phyloP scores from a whole-genome alignment of 2,113 vertebrate species.

The Pterocles burchelli region DNA sequence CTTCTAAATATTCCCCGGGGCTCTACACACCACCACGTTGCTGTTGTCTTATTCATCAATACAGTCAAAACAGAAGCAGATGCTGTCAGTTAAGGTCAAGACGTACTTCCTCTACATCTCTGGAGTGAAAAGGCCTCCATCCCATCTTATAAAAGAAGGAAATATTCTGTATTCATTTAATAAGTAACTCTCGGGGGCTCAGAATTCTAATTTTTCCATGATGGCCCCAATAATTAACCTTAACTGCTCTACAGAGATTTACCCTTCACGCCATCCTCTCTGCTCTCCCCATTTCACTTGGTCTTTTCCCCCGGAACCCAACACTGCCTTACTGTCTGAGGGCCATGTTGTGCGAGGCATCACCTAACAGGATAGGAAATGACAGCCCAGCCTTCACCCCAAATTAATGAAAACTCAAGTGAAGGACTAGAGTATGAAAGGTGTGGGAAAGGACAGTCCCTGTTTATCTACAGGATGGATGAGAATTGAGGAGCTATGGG shows the following conservation, averaged over 20 bases:
- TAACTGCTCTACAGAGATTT: neutral
- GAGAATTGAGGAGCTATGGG: neutral
- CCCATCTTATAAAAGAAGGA: neutral
- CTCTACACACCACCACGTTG: neutral
- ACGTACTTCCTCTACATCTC: neutral
- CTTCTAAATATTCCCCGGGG: conserved; percentile 55
- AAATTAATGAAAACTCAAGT: neutral
- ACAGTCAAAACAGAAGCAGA: conserved; percentile 36
- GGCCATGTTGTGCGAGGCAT: neutral
- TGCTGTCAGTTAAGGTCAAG: conserved; percentile 58
- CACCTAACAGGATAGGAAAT: neutral
- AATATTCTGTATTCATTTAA: neutral
- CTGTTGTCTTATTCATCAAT: conserved; percentile 55
- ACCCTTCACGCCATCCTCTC: neutral
- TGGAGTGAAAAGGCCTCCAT: neutral
- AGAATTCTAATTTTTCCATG: neutral
- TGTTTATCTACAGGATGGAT: neutral
- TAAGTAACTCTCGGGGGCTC: neutral
- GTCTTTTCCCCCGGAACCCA: neutral
- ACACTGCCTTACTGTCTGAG: accelerated
- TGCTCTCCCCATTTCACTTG: neutral
- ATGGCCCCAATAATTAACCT: neutral
- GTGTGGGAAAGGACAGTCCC: neutral
- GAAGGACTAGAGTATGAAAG: neutral
- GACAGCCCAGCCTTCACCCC: neutral